Evolutionary conservation across 2,113 vertebrate species (phyloP).

Genomic region (Myiozetetes cayanensis): DNA sequence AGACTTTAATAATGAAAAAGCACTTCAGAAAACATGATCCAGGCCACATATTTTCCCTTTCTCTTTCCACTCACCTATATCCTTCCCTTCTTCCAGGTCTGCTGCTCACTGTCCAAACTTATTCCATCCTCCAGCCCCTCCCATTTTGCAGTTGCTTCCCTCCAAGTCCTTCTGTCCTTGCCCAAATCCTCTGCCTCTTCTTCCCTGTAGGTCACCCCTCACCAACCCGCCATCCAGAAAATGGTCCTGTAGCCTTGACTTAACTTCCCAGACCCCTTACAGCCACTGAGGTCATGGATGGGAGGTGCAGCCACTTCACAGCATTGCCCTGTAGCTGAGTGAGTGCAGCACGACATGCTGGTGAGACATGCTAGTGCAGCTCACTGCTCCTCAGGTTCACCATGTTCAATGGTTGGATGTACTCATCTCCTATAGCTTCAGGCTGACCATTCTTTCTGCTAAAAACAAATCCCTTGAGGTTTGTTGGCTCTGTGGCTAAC

Average conservation of each 20-base stretch:
- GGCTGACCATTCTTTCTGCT: background rate
- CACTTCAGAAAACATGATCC: background rate
- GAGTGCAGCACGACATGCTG: accelerated
- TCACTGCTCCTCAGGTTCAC: background rate
- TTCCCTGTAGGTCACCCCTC: background rate
- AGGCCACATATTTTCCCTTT: background rate
- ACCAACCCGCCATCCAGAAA: background rate
- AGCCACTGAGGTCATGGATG: accelerated
- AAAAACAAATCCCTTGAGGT: background rate
- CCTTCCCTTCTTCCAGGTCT: background rate
- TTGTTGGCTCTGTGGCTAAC: background rate
- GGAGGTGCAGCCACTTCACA: background rate
- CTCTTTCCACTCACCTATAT: background rate
- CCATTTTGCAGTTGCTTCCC: background rate
- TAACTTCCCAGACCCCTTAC: background rate
- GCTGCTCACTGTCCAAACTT: background rate
- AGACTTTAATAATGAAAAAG: background rate
- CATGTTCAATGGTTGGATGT: accelerated
- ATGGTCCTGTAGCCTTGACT: background rate
- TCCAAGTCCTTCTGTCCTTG: background rate
- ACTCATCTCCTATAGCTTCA: background rate
- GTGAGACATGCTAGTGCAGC: accelerated
- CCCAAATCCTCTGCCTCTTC: background rate
- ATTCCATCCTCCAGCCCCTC: background rate
- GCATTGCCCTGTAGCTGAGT: background rate